Percentiles rank a stretch among this genome's conserved stretches.
Conservation (phyloP, 2,888 invertebrate genomes). For the Isotomurus palustris region DNA sequence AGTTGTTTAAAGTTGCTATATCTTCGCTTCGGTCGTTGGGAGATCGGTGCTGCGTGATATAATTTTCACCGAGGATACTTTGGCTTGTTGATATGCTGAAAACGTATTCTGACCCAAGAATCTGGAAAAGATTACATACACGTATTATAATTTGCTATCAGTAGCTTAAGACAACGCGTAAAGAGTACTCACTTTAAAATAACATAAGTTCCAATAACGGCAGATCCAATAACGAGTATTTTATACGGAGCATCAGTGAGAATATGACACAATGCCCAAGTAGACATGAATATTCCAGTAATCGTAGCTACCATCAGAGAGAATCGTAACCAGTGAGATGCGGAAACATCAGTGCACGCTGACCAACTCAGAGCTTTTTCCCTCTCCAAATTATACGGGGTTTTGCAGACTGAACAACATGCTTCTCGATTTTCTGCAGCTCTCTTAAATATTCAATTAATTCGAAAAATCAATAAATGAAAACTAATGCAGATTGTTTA, state of each 20-base stretch:
- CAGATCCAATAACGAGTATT: slow-evolving; percentile 74
- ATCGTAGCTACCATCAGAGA: slow-evolving; percentile 71
- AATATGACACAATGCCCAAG: slow-evolving; percentile 49
- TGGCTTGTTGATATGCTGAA: slow-evolving; percentile 84
- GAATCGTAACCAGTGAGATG: slow-evolving; percentile 73
- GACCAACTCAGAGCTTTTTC: slow-evolving; percentile 52
- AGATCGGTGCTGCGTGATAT: slow-evolving; percentile 50
- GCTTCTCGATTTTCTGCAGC: slow-evolving; percentile 64
- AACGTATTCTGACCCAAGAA: slow-evolving; percentile 81
- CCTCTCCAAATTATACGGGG: slow-evolving; percentile 72
- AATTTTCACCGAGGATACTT: slow-evolving; percentile 80
- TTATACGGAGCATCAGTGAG: slow-evolving; percentile 49
- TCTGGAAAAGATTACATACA: slow-evolving; percentile 56
- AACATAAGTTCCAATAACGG: slow-evolving; percentile 75
- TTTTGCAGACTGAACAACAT: slow-evolving; percentile 79
- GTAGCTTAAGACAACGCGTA: neutral
- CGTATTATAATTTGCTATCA: neutral
- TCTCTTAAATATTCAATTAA: slow-evolving; percentile 54
- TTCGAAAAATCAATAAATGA: neutral
- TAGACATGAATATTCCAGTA: slow-evolving; percentile 55
- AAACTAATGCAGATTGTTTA: slow-evolving; percentile 7
- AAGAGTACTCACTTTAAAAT: slow-evolving; percentile 64
- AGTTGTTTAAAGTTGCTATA: too few species aligned
- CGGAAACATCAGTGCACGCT: slow-evolving; percentile 46
- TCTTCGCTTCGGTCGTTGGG: slow-evolving; percentile 41